Percentiles rank a stretch among this genome's conserved stretches.
These are phyloP conservation scores for Saccostrea cuccullata DNA, from an alignment of 1,140 invertebrate species.

Conservation along the genomic window DNA sequence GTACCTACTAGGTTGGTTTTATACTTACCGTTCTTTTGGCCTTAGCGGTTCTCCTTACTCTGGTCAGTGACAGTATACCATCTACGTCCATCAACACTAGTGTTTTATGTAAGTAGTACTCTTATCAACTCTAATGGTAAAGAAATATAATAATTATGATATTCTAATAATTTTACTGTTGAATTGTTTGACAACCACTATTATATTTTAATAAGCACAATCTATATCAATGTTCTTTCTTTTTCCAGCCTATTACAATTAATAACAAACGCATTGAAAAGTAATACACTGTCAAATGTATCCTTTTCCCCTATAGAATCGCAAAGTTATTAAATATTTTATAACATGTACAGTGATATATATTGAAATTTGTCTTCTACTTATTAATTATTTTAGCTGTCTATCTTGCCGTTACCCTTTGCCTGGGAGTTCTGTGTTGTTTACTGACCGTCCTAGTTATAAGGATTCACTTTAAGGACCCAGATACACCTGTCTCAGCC, in stretches of 20 bases:
- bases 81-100: constrained; percentile 39
- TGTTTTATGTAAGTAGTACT: constrained; percentile 39
- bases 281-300: too few species aligned
- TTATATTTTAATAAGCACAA: too few species aligned
- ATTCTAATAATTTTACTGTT: neutral
- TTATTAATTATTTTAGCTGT: constrained; percentile 29
- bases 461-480: constrained; percentile 39
- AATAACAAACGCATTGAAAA: too few species aligned
- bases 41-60: constrained; percentile 42
- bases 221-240: too few species aligned
- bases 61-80: constrained; percentile 48
- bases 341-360: neutral
- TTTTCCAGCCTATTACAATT: too few species aligned
- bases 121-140: too few species aligned
- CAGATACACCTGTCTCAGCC: constrained; percentile 20
- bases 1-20: constrained; percentile 23
- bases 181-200: too few species aligned
- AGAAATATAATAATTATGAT: neutral
- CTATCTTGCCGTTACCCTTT: constrained; percentile 39
- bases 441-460: constrained; percentile 45
- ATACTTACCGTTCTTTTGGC: constrained; percentile 44
- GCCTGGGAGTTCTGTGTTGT: constrained; percentile 42
- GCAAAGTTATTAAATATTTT: neutral
- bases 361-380: neutral
- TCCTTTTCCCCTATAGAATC: too few species aligned